Percentiles rank a stretch among this genome's conserved stretches.
phyloP scores from a whole-genome alignment of 2,888 invertebrate genomes.

The Drosophila melanocephala region DNA sequence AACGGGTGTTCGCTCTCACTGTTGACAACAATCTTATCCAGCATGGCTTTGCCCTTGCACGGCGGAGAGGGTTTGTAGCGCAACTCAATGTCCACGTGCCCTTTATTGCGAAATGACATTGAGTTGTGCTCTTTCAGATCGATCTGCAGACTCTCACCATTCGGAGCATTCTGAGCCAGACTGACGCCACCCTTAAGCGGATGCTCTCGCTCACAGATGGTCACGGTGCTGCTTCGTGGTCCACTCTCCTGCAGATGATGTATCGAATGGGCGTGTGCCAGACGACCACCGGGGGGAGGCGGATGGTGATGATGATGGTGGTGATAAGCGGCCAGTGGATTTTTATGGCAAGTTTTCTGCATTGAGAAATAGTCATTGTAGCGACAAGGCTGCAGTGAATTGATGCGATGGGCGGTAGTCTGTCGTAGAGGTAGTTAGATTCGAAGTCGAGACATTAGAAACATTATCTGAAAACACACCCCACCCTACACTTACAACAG shows the following conservation, averaged over 20 bases:
- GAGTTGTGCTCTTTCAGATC: conserved; percentile 88
- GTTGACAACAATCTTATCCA: conserved; percentile 87
- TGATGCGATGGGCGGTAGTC: conserved; percentile 79
- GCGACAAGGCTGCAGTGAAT: conserved; percentile 82
- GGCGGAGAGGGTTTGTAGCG: conserved; percentile 88
- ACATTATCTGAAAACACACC: not conserved
- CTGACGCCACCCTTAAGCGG: conserved; percentile 62
- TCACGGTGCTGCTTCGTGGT: conserved; percentile 74
- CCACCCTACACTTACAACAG: conserved; percentile 84
- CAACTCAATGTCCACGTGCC: conserved; percentile 89
- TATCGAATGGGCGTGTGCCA: conserved; percentile 68
- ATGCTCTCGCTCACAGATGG: conserved; percentile 80
- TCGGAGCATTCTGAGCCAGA: conserved; percentile 68
- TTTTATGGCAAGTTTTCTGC: conserved; percentile 81
- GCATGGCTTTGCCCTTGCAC: conserved; percentile 85
- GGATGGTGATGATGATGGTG: conserved; percentile 74
- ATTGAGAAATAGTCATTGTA: conserved; percentile 83
- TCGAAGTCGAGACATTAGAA: not conserved
- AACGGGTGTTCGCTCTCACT: conserved; percentile 80
- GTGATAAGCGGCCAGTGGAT: conserved; percentile 72
- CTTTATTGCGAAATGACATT: conserved; percentile 88
- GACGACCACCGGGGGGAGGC: conserved; percentile 36
- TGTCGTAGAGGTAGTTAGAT: conserved; percentile 14
- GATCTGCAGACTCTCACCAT: conserved; percentile 83
- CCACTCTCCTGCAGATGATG: conserved; percentile 75